phyloP scores from a whole-genome alignment of 2,113 vertebrate species.

The Chinchilla lanigera region DNA sequence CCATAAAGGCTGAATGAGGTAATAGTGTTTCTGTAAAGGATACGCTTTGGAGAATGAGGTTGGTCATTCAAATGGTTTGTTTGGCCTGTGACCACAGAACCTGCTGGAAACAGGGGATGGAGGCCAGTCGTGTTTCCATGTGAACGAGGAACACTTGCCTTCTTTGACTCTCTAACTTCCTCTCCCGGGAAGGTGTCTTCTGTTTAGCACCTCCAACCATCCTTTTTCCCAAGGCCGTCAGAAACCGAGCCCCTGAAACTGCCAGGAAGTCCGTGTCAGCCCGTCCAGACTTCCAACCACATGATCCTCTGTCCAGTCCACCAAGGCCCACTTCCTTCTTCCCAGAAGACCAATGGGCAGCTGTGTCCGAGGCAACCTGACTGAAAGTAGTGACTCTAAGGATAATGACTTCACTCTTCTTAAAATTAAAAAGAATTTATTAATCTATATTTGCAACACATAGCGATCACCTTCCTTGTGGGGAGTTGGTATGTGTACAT shows the following conservation, averaged over 20 bases:
- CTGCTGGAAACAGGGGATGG: neutral
- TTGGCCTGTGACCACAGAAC: neutral
- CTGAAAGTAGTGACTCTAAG: neutral
- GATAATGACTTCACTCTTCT: neutral
- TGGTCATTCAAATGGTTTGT: neutral
- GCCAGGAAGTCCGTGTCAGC: neutral
- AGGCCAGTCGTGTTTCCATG: neutral
- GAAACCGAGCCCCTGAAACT: neutral
- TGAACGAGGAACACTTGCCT: slow-evolving; percentile 20
- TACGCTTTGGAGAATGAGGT: neutral
- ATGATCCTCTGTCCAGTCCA: neutral
- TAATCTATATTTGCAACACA: neutral
- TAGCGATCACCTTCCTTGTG: neutral
- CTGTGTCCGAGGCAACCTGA: neutral
- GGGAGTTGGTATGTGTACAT: neutral
- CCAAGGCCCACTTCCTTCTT: slow-evolving; percentile 2
- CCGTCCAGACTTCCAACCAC: neutral
- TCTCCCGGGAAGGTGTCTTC: neutral
- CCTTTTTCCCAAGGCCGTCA: neutral
- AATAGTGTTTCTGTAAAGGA: slow-evolving; percentile 7
- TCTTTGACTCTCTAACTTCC: neutral
- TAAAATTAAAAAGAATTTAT: neutral
- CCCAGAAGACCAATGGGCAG: neutral
- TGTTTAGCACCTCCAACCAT: neutral
- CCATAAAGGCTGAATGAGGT: neutral